These are phyloP conservation scores for Euschistus heros DNA, from an alignment of 1,140 invertebrate species.

Conservation along the genomic window DNA sequence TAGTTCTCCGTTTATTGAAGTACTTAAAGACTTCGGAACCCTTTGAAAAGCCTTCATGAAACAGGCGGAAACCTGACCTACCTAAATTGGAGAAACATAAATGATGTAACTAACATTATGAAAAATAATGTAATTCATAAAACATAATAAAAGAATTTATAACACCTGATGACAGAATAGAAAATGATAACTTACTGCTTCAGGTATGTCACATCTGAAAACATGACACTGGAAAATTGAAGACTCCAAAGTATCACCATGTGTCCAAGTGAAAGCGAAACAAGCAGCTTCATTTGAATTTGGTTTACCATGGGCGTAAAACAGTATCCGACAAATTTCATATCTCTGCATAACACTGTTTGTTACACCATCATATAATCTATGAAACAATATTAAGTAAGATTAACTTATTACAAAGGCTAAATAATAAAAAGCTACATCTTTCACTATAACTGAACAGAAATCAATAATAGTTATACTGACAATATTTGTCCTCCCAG, in stretches of 20 bases:
- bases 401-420: too few relatives aligned
- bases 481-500: too few relatives aligned
- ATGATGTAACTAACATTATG: not conserved
- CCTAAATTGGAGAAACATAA: constrained; percentile 37
- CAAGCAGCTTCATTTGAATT: constrained; percentile 74
- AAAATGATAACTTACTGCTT: constrained; percentile 70
- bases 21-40: constrained; percentile 62
- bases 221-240: constrained; percentile 94
- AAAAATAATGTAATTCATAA: not conserved
- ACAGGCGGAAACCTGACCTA: constrained; percentile 60
- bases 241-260: constrained; percentile 75
- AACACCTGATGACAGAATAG: too few relatives aligned
- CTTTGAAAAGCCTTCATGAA: constrained; percentile 87
- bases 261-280: constrained; percentile 95
- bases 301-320: constrained; percentile 86
- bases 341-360: constrained; percentile 80
- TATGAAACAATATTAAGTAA: constrained; percentile 40
- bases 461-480: too few relatives aligned
- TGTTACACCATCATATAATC: constrained; percentile 73
- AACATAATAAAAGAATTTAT: not conserved
- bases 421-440: too few relatives aligned
- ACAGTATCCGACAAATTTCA: constrained; percentile 85
- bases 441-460: too few relatives aligned
- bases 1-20: constrained; percentile 40
- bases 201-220: constrained; percentile 91